Conservation (phyloP, 2,888 invertebrate genomes). For the Tetropium fuscum region DNA sequence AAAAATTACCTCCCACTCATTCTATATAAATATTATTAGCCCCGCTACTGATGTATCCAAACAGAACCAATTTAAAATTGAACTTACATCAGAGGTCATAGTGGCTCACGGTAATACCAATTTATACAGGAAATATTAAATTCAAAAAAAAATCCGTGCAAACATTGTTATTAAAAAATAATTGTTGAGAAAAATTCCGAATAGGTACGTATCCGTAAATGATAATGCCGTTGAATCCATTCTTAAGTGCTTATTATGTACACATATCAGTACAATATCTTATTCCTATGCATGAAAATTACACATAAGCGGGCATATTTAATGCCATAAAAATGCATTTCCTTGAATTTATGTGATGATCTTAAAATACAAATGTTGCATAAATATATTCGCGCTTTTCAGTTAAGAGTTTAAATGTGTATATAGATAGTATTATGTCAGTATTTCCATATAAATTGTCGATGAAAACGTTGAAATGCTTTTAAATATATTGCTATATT, state of each 20-base stretch:
- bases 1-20: too few species aligned
- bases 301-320: constrained; percentile 17
- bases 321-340: constrained; percentile 12
- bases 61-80: constrained; percentile 5
- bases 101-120: constrained; percentile 19
- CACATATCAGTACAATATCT: constrained; percentile 22
- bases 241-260: constrained; percentile 14
- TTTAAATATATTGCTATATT: too few species aligned
- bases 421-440: too few species aligned
- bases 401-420: too few species aligned
- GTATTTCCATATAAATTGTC: too few species aligned
- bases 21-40: too few species aligned
- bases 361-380: constrained; percentile 15
- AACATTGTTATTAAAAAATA: constrained; percentile 26
- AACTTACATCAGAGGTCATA: neutral
- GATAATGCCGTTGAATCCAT: constrained; percentile 25
- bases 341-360: constrained; percentile 23
- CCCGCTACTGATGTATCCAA: neutral
- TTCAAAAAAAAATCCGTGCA: constrained; percentile 9
- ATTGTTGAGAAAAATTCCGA: constrained; percentile 28
- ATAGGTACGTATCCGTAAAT: constrained; percentile 27
- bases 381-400: constrained; percentile 2
- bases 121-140: constrained; percentile 21
- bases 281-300: constrained; percentile 24
- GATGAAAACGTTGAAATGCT: too few species aligned